Conservation (phyloP, 2,888 invertebrate species). For the Myathropa florea region DNA sequence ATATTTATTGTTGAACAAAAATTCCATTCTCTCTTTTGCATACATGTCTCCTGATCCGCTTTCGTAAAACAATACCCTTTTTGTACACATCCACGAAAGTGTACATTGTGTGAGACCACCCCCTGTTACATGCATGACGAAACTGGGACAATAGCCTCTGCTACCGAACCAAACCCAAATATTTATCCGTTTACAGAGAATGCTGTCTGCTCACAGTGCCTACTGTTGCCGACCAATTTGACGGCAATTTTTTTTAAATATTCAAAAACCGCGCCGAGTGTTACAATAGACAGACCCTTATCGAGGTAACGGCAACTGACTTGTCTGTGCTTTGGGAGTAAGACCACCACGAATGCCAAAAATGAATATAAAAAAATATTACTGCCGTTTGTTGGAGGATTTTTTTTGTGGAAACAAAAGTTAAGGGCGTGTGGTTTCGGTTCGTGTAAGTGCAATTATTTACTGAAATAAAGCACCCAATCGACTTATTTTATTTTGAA, state of each 20-base stretch:
- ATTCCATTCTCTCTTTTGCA: not conserved
- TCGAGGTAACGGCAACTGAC: not conserved
- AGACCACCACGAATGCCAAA: not conserved
- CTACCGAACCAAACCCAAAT: slow-evolving; percentile 26
- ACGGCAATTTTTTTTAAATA: not conserved
- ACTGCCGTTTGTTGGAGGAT: not conserved
- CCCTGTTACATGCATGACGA: slow-evolving; percentile 29
- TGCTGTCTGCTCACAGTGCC: not conserved
- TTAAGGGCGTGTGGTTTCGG: slow-evolving; percentile 29
- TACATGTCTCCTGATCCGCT: not conserved
- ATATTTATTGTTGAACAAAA: slow-evolving; percentile 24
- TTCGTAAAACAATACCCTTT: slow-evolving; percentile 6
- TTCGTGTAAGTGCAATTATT: slow-evolving; percentile 37
- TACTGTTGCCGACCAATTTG: slow-evolving; percentile 3
- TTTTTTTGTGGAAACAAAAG: slow-evolving; percentile 45
- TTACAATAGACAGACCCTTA: slow-evolving; percentile 21
- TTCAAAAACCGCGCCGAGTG: slow-evolving; percentile 5
- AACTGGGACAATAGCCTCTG: slow-evolving; percentile 32
- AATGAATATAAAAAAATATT: no score
- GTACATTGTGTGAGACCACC: not conserved
- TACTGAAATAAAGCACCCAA: not conserved
- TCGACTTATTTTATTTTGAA: not conserved
- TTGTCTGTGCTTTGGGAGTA: not conserved
- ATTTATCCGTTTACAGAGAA: slow-evolving; percentile 46
- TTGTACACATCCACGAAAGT: not conserved